phyloP scores from a whole-genome alignment of 2,888 invertebrate genomes.

The Nephrotoma guestfalica region DNA sequence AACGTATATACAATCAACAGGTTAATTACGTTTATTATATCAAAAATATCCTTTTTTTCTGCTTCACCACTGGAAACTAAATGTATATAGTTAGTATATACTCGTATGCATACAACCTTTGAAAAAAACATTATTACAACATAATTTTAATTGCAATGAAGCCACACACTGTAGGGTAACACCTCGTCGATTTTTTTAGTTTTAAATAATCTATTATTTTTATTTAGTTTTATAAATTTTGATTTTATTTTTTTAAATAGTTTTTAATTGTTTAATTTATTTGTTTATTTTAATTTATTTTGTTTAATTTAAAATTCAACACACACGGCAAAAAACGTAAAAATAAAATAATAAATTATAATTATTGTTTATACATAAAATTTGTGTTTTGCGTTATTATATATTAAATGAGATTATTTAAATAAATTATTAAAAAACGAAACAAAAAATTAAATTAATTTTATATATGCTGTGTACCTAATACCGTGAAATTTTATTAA shows the following conservation, averaged over 20 bases:
- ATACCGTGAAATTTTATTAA: too few relatives aligned
- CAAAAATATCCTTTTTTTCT: background rate
- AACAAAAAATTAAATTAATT: background rate
- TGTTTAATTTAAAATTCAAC: slow-evolving; percentile 7
- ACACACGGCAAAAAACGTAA: slow-evolving; percentile 7
- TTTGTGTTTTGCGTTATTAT: slow-evolving; percentile 12
- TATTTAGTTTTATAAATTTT: slow-evolving; percentile 14
- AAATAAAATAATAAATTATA: background rate
- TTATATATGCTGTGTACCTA: background rate
- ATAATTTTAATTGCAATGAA: background rate
- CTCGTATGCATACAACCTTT: background rate
- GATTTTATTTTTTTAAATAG: slow-evolving; percentile 9
- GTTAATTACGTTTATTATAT: background rate
- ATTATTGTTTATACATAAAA: background rate
- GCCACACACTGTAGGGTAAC: background rate
- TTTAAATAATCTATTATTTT: slow-evolving; percentile 10
- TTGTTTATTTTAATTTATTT: slow-evolving; percentile 11
- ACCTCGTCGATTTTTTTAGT: background rate
- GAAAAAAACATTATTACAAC: background rate
- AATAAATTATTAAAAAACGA: background rate
- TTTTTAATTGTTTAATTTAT: slow-evolving; percentile 10
- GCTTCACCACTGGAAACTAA: background rate
- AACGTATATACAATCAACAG: background rate
- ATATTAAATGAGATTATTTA: slow-evolving; percentile 5
- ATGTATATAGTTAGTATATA: too few relatives aligned